These are phyloP conservation scores for Odontomyia ornata DNA, from an alignment of 2,888 invertebrate species.

Conservation along the genomic window DNA sequence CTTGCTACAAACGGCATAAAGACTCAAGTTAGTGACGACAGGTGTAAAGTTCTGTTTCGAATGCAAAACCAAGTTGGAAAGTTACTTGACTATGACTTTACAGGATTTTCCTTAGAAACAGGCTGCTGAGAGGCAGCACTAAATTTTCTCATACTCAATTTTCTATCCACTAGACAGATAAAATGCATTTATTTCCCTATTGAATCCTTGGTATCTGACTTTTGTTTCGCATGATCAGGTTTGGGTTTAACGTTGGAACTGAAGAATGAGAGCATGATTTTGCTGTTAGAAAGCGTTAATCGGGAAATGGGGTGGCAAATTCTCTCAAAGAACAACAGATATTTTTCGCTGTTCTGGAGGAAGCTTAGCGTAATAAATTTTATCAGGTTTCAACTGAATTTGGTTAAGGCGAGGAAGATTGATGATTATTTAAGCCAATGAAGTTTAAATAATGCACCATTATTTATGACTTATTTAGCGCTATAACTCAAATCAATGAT, in stretches of 20 bases:
- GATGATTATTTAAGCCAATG: no score
- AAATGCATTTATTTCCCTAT: constrained; percentile 18
- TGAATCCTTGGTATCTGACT: not conserved
- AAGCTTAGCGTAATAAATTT: not conserved
- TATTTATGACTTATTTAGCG: no score
- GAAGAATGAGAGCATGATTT: not conserved
- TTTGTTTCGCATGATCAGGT: constrained; percentile 25
- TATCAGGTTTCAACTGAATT: not conserved
- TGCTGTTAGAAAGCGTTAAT: not conserved
- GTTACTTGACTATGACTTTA: not conserved
- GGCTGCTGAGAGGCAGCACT: constrained; percentile 8
- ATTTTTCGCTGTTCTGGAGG: not conserved
- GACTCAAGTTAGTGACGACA: not conserved
- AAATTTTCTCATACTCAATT: constrained; percentile 11
- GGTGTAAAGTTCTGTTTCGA: not conserved
- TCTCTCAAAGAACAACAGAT: not conserved
- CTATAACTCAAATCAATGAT: no score
- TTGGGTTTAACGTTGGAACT: constrained; percentile 12
- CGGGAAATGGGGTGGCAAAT: not conserved
- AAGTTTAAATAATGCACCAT: no score
- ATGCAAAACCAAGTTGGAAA: not conserved
- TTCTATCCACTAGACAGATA: constrained; percentile 24
- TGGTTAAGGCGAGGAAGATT: not conserved
- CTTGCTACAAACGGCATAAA: not conserved
- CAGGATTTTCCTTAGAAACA: not conserved